Percentiles rank a stretch among this genome's conserved stretches.
These are phyloP conservation scores for Agriotes lineatus DNA, from an alignment of 2,888 invertebrate genomes.

Conservation along the genomic window DNA sequence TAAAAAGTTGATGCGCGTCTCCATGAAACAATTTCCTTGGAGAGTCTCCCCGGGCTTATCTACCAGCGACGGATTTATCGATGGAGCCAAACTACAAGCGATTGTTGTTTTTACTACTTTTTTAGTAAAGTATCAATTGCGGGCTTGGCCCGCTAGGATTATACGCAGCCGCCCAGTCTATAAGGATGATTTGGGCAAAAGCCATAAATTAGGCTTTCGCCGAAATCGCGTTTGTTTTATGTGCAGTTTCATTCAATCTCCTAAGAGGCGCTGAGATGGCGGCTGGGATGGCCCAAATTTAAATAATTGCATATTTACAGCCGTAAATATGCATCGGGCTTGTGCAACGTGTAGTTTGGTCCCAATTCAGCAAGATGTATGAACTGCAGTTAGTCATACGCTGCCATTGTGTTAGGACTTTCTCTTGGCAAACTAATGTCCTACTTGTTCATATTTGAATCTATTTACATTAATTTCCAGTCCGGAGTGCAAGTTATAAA, in stretches of 20 bases:
- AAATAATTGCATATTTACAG: neutral
- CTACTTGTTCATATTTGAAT: constrained; percentile 25
- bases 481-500: constrained; percentile 12
- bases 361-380: constrained; percentile 9
- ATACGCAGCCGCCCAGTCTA: no score
- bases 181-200: neutral
- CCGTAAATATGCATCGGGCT: neutral
- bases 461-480: constrained; percentile 27
- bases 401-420: constrained; percentile 8
- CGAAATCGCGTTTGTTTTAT: constrained; percentile 12
- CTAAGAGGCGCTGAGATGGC: neutral
- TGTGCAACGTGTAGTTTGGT: neutral
- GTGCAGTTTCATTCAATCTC: neutral
- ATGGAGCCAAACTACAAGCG: neutral
- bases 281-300: neutral
- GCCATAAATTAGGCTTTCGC: neutral
- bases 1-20: constrained; percentile 1
- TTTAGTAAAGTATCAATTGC: no score
- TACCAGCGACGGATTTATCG: neutral
- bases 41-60: neutral
- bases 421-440: constrained; percentile 16
- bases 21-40: constrained; percentile 2
- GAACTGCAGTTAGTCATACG: constrained; percentile 2
- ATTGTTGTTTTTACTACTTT: neutral
- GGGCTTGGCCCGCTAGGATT: no score